Percentiles rank a stretch among this genome's conserved stretches.
phyloP scores from a whole-genome alignment of 2,888 invertebrate genomes.

The Molanna angustata region DNA sequence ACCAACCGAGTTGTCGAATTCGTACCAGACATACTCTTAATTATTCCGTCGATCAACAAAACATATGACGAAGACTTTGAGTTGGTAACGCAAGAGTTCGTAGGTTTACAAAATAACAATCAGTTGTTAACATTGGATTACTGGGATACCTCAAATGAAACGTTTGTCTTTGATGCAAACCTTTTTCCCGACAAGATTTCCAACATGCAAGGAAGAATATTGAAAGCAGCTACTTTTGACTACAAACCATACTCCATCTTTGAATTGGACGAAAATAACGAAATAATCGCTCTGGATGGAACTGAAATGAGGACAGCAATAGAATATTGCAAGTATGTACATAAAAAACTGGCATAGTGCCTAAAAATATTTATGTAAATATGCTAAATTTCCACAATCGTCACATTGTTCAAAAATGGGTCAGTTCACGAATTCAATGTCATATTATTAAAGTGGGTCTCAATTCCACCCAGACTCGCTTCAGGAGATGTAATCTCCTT shows the following conservation, averaged over 20 bases:
- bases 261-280: conserved; percentile 41
- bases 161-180: conserved; percentile 40
- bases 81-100: conserved; percentile 47
- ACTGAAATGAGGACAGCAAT: conserved; percentile 49
- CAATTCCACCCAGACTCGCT: too few relatives aligned
- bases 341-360: too few relatives aligned
- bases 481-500: too few relatives aligned
- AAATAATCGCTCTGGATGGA: conserved; percentile 53
- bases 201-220: conserved; percentile 47
- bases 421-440: too few relatives aligned
- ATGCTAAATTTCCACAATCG: too few relatives aligned
- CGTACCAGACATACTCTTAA: conserved; percentile 43
- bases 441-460: too few relatives aligned
- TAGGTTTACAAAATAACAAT: conserved; percentile 40
- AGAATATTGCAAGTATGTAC: conserved; percentile 49
- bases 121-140: conserved; percentile 42
- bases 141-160: conserved; percentile 44
- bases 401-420: too few relatives aligned
- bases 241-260: conserved; percentile 60
- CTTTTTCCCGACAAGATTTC: conserved; percentile 51
- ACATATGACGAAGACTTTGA: conserved; percentile 37
- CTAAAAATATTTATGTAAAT: too few relatives aligned
- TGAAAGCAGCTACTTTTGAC: conserved; percentile 56
- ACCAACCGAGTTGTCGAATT: conserved; percentile 41
- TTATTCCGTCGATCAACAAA: conserved; percentile 35